A percentile compares a stretch with the other conserved stretches of the same genome.
Evolutionary conservation across 37 sponge, comb jelly and placozoan genomes (phyloP).

Genomic region (Tethya wilhelma): DNA sequence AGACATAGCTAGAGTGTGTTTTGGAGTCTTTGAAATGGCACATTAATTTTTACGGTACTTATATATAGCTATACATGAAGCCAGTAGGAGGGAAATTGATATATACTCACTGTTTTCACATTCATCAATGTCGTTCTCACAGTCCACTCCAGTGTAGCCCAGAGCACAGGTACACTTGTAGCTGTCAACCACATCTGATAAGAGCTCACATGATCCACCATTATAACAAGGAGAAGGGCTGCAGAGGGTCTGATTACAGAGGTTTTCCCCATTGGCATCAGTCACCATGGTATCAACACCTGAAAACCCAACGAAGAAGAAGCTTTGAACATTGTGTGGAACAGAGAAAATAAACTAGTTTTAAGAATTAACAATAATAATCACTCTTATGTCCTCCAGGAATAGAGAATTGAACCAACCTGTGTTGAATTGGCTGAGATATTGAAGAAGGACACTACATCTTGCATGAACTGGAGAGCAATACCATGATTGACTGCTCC

Average conservation of each 20-base stretch:
- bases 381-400: too few species aligned
- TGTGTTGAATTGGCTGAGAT: constrained; percentile 68
- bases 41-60: neutral
- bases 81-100: neutral
- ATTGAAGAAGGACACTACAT: constrained; percentile 70
- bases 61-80: neutral
- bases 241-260: constrained; percentile 63
- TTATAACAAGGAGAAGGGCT: constrained; percentile 73
- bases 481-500: constrained; percentile 59
- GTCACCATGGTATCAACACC: constrained; percentile 11
- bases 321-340: too few species aligned
- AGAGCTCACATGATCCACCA: constrained; percentile 39
- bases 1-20: neutral
- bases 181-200: neutral
- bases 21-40: too few species aligned
- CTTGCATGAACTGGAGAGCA: constrained; percentile 62
- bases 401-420: too few species aligned
- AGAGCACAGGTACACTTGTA: constrained; percentile 53
- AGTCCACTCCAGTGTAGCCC: constrained; percentile 51
- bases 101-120: constrained; percentile 32
- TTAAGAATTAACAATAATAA: too few species aligned
- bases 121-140: constrained; percentile 57
- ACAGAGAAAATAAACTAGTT: too few species aligned
- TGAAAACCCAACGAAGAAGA: too few species aligned
- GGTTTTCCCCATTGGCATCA: constrained; percentile 1